These are phyloP conservation scores for Pachyseris speciosa DNA, from an alignment of 64 coral and sea anemone species.

Conservation along the genomic window DNA sequence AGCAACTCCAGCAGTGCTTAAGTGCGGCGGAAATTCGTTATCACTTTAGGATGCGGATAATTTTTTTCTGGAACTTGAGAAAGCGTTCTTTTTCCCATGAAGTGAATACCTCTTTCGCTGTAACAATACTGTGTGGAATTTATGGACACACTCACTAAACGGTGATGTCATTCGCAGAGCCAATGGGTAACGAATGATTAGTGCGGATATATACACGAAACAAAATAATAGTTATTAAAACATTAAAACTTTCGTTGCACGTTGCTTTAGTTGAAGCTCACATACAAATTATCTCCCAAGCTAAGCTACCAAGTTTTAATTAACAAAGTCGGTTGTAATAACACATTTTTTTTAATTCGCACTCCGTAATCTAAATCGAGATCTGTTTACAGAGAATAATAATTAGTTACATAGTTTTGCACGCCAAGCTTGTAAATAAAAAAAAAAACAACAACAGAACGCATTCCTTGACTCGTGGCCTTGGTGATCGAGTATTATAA, in stretches of 20 bases:
- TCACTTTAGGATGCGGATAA: no score
- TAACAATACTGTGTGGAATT: neutral
- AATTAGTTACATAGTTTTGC: neutral
- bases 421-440: no score
- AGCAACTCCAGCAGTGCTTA: no score
- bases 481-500: no score
- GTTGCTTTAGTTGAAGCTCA: neutral
- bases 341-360: conserved; percentile 2
- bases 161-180: neutral
- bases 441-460: no score
- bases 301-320: neutral
- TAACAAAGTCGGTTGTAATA: neutral
- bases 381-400: neutral
- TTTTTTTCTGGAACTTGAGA: no score
- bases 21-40: no score
- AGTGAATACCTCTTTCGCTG: neutral
- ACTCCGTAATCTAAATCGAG: neutral
- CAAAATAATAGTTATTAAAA: neutral
- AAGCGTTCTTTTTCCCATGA: neutral
- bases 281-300: neutral
- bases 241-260: neutral
- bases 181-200: neutral
- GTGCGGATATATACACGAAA: neutral
- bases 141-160: neutral
- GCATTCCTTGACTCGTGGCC: no score